phyloP scores from a whole-genome alignment of 2,113 vertebrate species.

The Pantherophis guttatus region DNA sequence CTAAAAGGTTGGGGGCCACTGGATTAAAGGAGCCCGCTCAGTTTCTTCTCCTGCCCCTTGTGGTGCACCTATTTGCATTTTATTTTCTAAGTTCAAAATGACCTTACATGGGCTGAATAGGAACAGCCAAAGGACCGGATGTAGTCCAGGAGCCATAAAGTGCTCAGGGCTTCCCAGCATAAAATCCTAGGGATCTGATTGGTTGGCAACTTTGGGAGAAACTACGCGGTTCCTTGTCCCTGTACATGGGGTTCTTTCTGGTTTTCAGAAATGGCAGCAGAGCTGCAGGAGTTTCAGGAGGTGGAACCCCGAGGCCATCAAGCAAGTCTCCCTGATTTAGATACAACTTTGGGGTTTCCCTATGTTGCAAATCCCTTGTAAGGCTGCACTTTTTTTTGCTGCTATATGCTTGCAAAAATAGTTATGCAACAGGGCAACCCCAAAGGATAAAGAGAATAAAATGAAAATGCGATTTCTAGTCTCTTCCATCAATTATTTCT shows the following conservation, averaged over 20 bases:
- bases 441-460: neutral
- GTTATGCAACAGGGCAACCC: neutral
- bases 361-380: neutral
- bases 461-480: neutral
- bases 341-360: neutral
- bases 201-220: neutral
- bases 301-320: neutral
- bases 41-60: neutral
- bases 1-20: neutral
- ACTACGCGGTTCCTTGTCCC: neutral
- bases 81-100: neutral
- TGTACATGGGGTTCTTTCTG: neutral
- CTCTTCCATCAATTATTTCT: neutral
- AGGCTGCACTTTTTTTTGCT: neutral
- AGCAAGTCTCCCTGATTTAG: neutral
- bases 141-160: no score
- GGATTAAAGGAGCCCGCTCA: neutral
- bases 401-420: neutral
- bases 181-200: neutral
- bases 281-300: neutral
- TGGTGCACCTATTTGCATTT: neutral
- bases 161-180: neutral
- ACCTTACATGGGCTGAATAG: neutral
- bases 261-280: neutral
- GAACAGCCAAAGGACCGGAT: neutral